Percentiles rank a stretch among this genome's conserved stretches.
phyloP scores from a whole-genome alignment of 2,888 invertebrate species.

The Leptopilina drosophilae region DNA sequence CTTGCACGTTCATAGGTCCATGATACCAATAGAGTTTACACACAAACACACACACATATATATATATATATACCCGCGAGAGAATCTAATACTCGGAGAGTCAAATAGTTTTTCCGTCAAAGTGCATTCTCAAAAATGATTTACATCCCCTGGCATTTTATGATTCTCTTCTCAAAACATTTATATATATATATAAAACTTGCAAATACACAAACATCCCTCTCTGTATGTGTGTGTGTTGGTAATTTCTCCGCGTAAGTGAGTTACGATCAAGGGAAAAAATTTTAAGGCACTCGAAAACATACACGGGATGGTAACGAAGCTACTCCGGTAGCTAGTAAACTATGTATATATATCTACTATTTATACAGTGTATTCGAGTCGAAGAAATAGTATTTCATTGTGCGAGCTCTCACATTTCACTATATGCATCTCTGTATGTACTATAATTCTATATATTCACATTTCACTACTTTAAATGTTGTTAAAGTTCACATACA shows the following conservation, averaged over 20 bases:
- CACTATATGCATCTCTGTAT: too few species aligned
- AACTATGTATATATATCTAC: too few species aligned
- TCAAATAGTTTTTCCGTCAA: constrained; percentile 10
- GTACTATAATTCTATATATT: too few species aligned
- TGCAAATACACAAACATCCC: constrained; percentile 16
- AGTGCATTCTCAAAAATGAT: constrained; percentile 38
- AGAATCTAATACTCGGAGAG: constrained; percentile 12
- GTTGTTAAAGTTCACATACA: constrained; percentile 7
- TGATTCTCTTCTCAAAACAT: constrained; percentile 33
- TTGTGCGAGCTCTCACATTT: too few species aligned
- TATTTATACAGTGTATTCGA: too few species aligned
- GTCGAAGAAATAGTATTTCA: too few species aligned
- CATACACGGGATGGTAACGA: neutral
- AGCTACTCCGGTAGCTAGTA: neutral
- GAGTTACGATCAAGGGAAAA: constrained; percentile 24
- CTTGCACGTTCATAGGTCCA: constrained; percentile 1
- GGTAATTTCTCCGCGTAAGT: neutral
- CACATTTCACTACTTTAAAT: constrained; percentile 7
- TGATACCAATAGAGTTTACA: neutral
- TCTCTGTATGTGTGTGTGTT: neutral
- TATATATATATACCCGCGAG: neutral
- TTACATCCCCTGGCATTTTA: constrained; percentile 23
- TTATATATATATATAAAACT: neutral
- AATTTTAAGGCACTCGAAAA: constrained; percentile 13
- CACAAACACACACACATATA: neutral